These are phyloP conservation scores for Phyllotreta cruciferae DNA, from an alignment of 2,888 invertebrate genomes.

Conservation along the genomic window DNA sequence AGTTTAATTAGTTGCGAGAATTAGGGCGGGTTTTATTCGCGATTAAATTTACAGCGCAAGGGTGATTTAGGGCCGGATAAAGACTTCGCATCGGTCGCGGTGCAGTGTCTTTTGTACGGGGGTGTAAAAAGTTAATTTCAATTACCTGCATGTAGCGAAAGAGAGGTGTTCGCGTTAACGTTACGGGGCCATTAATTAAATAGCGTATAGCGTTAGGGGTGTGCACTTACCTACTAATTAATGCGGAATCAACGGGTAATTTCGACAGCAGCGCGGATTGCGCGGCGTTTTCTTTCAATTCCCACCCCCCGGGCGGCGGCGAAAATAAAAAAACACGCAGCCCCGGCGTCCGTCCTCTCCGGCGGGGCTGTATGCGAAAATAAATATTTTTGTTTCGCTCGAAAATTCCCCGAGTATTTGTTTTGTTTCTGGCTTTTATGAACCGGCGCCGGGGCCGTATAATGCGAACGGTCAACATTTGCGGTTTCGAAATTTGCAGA, in stretches of 20 bases:
- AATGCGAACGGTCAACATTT: conserved; percentile 29
- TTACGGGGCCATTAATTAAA: too few species aligned
- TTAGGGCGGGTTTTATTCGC: conserved; percentile 9
- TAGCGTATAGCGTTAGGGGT: too few species aligned
- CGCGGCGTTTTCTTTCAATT: not conserved
- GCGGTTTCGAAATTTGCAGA: conserved; percentile 23
- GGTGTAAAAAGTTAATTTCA: too few species aligned
- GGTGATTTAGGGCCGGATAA: conserved; percentile 15
- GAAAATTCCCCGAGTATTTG: conserved; percentile 27
- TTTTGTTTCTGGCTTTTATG: conserved; percentile 24
- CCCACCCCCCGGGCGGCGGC: not conserved
- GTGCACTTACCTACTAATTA: too few species aligned
- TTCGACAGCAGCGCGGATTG: too few species aligned
- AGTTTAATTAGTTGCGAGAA: conserved; percentile 15
- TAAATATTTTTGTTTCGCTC: conserved; percentile 45
- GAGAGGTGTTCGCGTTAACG: too few species aligned
- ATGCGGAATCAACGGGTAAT: too few species aligned
- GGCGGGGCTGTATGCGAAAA: conserved; percentile 43
- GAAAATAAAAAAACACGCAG: conserved; percentile 42
- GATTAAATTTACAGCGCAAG: conserved; percentile 9
- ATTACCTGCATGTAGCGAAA: too few species aligned
- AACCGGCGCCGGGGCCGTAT: conserved; percentile 15
- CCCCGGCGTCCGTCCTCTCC: conserved; percentile 39
- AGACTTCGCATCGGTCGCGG: conserved; percentile 7
- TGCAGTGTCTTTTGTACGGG: not conserved